These are phyloP conservation scores for Notiomystis cincta DNA, from an alignment of 2,113 vertebrate species.

Conservation along the genomic window DNA sequence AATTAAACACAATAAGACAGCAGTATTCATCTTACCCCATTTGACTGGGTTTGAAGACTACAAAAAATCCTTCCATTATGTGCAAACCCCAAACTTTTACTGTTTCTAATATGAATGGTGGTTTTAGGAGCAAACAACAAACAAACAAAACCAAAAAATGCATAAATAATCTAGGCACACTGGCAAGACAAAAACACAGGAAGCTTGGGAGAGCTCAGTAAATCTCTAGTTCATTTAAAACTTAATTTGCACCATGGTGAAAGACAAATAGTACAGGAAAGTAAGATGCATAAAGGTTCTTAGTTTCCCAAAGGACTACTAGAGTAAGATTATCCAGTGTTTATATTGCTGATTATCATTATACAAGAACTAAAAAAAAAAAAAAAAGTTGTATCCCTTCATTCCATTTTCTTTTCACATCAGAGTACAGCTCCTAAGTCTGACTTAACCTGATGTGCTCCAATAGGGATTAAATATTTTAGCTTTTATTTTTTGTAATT, in stretches of 20 bases:
- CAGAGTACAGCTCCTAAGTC: not conserved
- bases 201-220: not conserved
- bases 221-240: not conserved
- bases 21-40: not conserved
- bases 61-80: not conserved
- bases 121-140: not conserved
- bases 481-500: not conserved
- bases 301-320: not conserved
- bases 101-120: not conserved
- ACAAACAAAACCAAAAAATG: not conserved
- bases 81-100: not conserved
- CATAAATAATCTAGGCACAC: not conserved
- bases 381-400: not conserved
- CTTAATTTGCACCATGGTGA: not conserved
- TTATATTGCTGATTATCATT: not conserved
- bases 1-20: not conserved
- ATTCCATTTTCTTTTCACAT: not conserved
- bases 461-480: not conserved
- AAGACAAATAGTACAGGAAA: not conserved
- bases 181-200: not conserved
- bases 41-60: not conserved
- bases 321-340: not conserved
- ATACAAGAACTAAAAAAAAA: not conserved
- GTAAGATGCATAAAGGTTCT: not conserved
- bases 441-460: not conserved